These are phyloP conservation scores for Eupeodes corollae DNA, from an alignment of 1,140 invertebrate species.

Conservation along the genomic window DNA sequence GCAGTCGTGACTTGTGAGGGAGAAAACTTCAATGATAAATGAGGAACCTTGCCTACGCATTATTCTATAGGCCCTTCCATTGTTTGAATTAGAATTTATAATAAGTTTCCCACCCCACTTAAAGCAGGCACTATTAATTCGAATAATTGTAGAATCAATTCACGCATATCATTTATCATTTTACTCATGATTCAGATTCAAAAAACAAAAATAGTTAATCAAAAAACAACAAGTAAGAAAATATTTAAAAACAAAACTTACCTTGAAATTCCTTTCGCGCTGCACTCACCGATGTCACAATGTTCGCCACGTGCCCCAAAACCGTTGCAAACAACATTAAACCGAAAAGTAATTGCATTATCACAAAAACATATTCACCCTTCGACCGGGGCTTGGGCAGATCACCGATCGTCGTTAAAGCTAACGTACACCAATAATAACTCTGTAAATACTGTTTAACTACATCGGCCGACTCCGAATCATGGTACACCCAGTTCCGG, in stretches of 20 bases:
- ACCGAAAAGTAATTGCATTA: slow-evolving; percentile 79
- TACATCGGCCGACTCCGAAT: slow-evolving; percentile 71
- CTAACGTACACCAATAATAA: slow-evolving; percentile 96
- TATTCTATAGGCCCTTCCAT: no score
- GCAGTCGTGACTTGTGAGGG: no score
- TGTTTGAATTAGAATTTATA: no score
- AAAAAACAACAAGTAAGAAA: no score
- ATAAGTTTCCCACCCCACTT: no score
- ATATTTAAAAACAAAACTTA: slow-evolving; percentile 46
- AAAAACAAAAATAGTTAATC: no score
- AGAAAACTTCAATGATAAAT: no score
- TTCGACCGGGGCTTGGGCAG: slow-evolving; percentile 71
- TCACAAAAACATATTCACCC: slow-evolving; percentile 83
- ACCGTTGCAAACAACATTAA: slow-evolving; percentile 85
- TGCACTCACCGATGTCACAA: slow-evolving; percentile 88
- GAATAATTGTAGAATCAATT: no score
- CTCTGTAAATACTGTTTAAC: slow-evolving; percentile 92
- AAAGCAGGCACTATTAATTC: no score
- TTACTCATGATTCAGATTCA: no score
- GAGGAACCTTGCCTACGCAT: no score
- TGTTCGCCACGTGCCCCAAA: slow-evolving; percentile 87
- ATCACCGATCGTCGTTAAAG: slow-evolving; percentile 83
- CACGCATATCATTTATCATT: no score
- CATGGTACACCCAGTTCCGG: slow-evolving; percentile 80
- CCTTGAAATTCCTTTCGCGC: slow-evolving; percentile 93